Evolutionary conservation across 2,888 invertebrate species (phyloP), one percentile per base, ranked within the genome.

Genomic region (Muschampia plurimacula): DNA sequence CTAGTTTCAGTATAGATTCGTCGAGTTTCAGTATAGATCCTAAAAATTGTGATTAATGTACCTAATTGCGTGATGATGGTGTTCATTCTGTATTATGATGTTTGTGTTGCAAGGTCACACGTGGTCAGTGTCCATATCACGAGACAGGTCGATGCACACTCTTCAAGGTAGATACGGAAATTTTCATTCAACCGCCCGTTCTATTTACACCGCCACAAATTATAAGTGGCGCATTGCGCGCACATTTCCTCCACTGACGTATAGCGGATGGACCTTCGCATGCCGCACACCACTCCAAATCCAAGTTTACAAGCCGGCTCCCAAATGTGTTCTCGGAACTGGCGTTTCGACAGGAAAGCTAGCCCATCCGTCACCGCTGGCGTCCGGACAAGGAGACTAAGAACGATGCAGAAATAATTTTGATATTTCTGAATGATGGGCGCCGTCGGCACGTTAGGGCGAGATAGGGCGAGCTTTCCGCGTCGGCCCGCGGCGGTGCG

Each of bases 121-220:
- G 89, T 88, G 79, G 77, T 78, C 78, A 86, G 83, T 85, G 83
- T 84, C 86, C 84, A 82, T 79, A 81, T 87, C 84, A 86, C 88
- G 83, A 82, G 86, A 86, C 88, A 88, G 92, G 92, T 91, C 91
- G 93, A 89, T 91, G 92, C 91, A 91, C 93, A 92, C 79, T 74
- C 78, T 79, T 89, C 91, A 91, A 91, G 92, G 91, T 91, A 87
- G 89, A 82, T 85, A 83, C 89, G 87, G 87, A 88, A 89, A 89
- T 87, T 88, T 90, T 92, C 93, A 92, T 93, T 93, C 92, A 92
- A 89, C 82, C 84, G 86, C 84, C 85, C 83, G 89, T 89, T 91
- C 90, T 93, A 93, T 93, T 93, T 93, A 88, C 87, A 91, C 87
- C 90, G 81, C 84, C 87, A 89, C 88, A 88, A 86, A 87, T 89